Evolutionary conservation across 2,113 vertebrate genomes (phyloP).

Genomic region (Menidia beryllina): DNA sequence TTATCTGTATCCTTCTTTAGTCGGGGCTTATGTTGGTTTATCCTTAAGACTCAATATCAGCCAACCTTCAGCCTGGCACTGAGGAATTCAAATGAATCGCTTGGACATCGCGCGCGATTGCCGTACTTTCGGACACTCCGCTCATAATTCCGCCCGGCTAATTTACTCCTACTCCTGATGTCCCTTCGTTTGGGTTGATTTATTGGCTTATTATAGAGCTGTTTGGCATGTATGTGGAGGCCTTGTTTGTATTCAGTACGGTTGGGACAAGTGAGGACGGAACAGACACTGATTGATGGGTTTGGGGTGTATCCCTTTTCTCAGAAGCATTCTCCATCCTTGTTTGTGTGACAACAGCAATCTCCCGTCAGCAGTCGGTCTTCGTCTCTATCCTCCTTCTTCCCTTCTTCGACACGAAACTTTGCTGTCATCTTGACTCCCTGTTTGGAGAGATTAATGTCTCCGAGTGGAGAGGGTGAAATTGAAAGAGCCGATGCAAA

Average conservation of each 20-base stretch:
- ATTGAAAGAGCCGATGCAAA: conserved; percentile 61
- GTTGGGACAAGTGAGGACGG: conserved; percentile 43
- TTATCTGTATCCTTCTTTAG: conserved; percentile 71
- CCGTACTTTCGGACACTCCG: conserved; percentile 32
- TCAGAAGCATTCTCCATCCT: conserved; percentile 67
- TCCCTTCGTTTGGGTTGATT: conserved; percentile 65
- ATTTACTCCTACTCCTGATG: conserved; percentile 53
- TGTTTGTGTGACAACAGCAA: conserved; percentile 77
- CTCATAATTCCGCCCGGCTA: conserved; percentile 47
- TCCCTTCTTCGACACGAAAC: conserved; percentile 64
- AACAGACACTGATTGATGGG: conserved; percentile 72
- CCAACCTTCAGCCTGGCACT: conserved; percentile 49
- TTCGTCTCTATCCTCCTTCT: conserved; percentile 58
- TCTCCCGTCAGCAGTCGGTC: conserved; percentile 73
- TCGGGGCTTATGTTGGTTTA: conserved; percentile 64
- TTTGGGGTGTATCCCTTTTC: conserved; percentile 69
- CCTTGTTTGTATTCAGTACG: conserved; percentile 63
- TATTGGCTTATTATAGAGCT: conserved; percentile 57
- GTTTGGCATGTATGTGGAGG: conserved; percentile 46
- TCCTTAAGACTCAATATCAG: conserved; percentile 67
- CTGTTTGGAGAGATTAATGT: conserved; percentile 70
- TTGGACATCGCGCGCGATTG: conserved; percentile 44
- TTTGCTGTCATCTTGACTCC: conserved; percentile 55
- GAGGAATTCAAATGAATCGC: conserved; percentile 58
- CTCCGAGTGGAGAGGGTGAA: conserved; percentile 38